Conservation (phyloP, 2,113 vertebrate species). For the Chloebia gouldiae region DNA sequence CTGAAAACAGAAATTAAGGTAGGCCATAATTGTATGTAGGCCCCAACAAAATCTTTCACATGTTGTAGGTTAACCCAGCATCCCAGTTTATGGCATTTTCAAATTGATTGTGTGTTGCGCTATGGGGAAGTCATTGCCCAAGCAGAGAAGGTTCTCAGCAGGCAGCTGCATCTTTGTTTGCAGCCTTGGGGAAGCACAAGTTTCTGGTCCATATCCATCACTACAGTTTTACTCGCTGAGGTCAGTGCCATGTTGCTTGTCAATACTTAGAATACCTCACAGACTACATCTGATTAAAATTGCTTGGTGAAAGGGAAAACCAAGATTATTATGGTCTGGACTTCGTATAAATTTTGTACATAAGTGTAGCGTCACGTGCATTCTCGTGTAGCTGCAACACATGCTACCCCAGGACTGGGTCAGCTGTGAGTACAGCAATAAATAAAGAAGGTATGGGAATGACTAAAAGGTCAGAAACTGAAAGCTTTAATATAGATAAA, state of each 20-base stretch:
- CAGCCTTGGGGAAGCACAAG: fast-evolving
- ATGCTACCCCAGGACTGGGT: fast-evolving
- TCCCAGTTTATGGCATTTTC: background rate
- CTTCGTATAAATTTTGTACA: background rate
- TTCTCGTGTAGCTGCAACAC: fast-evolving
- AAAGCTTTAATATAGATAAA: background rate
- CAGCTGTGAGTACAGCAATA: background rate
- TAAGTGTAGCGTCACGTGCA: background rate
- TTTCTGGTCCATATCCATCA: background rate
- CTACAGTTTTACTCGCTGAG: background rate
- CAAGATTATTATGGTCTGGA: background rate
- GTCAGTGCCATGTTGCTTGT: background rate
- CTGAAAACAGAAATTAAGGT: background rate
- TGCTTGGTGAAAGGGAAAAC: background rate
- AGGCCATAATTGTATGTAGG: background rate
- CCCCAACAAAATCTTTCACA: background rate
- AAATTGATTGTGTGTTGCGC: background rate
- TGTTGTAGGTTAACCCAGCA: background rate
- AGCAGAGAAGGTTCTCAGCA: slow-evolving; percentile 1
- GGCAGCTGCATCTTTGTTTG: background rate
- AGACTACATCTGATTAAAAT: background rate
- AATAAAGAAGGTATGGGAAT: background rate
- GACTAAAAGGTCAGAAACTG: background rate
- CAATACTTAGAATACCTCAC: background rate
- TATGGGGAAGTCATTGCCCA: background rate